These are phyloP conservation scores for Actinia tenebrosa DNA, from an alignment of 64 coral and sea anemone genomes.

Conservation along the genomic window DNA sequence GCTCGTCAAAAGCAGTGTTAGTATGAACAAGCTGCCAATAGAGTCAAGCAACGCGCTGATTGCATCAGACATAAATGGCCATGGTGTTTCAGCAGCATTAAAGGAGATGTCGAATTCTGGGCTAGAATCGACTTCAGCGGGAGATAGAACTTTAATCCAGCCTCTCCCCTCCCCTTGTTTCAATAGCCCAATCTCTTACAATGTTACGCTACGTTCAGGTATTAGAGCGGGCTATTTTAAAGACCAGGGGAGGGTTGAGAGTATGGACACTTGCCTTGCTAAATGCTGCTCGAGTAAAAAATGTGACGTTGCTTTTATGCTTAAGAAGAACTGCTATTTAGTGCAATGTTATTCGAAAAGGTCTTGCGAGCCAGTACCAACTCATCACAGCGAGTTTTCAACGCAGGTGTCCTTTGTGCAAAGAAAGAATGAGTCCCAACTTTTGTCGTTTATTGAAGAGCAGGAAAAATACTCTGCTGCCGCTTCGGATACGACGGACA, in stretches of 20 bases:
- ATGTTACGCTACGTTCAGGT: conserved; percentile 87
- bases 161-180: conserved; percentile 53
- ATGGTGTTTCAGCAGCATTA: neutral
- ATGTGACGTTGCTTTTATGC: conserved; percentile 71
- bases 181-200: conserved; percentile 93
- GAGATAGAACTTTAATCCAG: neutral
- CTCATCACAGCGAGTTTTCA: conserved; percentile 47
- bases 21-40: neutral
- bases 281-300: conserved; percentile 50
- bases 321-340: conserved; percentile 67
- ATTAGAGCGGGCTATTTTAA: conserved; percentile 86
- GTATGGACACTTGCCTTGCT: conserved; percentile 53
- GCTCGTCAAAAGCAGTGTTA: neutral
- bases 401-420: conserved; percentile 30
- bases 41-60: neutral
- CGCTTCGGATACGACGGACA: neutral
- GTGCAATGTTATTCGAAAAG: conserved; percentile 49
- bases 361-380: conserved; percentile 56
- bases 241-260: conserved; percentile 92
- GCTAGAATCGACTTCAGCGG: conserved; percentile 56
- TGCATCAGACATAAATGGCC: neutral
- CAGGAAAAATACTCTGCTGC: neutral
- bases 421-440: conserved; percentile 42
- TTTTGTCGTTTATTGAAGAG: conserved; percentile 80
- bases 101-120: conserved; percentile 19